A percentile compares a stretch with the other conserved stretches of the same genome.
Evolutionary conservation across 2,113 vertebrate genomes (phyloP).

Genomic region (Solea solea): DNA sequence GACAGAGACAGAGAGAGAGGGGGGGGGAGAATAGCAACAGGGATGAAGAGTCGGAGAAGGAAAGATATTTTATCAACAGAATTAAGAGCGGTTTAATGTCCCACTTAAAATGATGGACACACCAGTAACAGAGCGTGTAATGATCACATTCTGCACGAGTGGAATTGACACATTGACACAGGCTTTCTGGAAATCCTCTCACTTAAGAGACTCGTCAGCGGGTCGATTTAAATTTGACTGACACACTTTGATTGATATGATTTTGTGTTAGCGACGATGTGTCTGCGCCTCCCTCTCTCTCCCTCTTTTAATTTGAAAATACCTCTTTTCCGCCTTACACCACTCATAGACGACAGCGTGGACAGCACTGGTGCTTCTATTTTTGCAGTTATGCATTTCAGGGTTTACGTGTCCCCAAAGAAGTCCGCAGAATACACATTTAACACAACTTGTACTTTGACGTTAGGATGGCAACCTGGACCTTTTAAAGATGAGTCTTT

Average conservation of each 20-base stretch:
- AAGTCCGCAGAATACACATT: background rate
- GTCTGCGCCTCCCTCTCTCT: background rate
- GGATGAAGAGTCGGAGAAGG: background rate
- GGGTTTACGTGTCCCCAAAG: background rate
- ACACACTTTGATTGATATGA: constrained; percentile 6
- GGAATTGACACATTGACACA: constrained; percentile 62
- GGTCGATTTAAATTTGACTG: constrained; percentile 62
- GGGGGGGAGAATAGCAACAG: background rate
- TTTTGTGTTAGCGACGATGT: too few relatives aligned
- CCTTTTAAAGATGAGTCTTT: background rate
- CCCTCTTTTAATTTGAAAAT: background rate
- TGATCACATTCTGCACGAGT: constrained; percentile 48
- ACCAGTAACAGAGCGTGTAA: constrained; percentile 41
- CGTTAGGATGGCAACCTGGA: background rate
- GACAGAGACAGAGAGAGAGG: background rate
- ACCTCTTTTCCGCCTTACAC: background rate
- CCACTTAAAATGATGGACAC: constrained; percentile 53
- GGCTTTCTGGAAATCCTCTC: constrained; percentile 41
- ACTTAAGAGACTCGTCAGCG: constrained; percentile 40
- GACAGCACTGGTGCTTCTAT: background rate
- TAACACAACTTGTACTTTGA: background rate
- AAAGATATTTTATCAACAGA: constrained; percentile 20
- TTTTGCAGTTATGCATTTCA: background rate
- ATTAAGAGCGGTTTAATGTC: constrained; percentile 34
- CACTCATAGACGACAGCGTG: background rate